Percentiles rank a stretch among this genome's conserved stretches.
Evolutionary conservation across 2,888 invertebrate genomes (phyloP).

Genomic region (Drosophila ustulata): DNA sequence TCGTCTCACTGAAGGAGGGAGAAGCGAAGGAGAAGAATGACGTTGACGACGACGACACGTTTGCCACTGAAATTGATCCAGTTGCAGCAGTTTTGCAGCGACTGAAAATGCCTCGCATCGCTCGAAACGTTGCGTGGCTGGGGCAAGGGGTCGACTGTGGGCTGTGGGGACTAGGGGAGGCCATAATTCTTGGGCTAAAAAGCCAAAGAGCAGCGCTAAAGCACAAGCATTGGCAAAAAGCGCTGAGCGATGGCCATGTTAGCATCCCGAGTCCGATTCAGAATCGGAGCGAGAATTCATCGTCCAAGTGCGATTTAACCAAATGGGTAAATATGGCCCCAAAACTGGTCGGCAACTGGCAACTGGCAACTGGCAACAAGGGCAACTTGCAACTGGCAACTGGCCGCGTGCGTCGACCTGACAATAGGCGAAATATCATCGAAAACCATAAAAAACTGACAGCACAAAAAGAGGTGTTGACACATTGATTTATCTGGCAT

Average conservation of each 20-base stretch:
- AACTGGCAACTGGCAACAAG: slow-evolving; percentile 13
- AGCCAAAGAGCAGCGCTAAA: slow-evolving; percentile 54
- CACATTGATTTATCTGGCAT: slow-evolving; percentile 85
- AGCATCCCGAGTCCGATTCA: slow-evolving; percentile 41
- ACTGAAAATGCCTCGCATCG: slow-evolving; percentile 71
- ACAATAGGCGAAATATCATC: slow-evolving; percentile 84
- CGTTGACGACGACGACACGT: slow-evolving; percentile 66
- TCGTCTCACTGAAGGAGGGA: not conserved
- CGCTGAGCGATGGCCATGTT: slow-evolving; percentile 63
- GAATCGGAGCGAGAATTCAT: slow-evolving; percentile 10
- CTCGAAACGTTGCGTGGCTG: slow-evolving; percentile 80
- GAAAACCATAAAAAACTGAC: slow-evolving; percentile 84
- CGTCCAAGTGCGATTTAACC: slow-evolving; percentile 70
- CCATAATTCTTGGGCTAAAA: slow-evolving; percentile 82
- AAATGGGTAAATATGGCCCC: slow-evolving; percentile 68
- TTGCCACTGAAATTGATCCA: slow-evolving; percentile 83
- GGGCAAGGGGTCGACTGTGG: slow-evolving; percentile 19
- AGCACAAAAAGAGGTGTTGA: slow-evolving; percentile 85
- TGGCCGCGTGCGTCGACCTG: slow-evolving; percentile 69
- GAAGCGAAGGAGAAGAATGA: slow-evolving; percentile 24
- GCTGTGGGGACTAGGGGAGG: slow-evolving; percentile 30
- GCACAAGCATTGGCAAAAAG: slow-evolving; percentile 55
- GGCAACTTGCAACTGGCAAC: slow-evolving; percentile 19
- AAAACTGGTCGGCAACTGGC: slow-evolving; percentile 57
- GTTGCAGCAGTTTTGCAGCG: slow-evolving; percentile 73